phyloP scores from a whole-genome alignment of 2,888 invertebrate genomes.

The Lepeophtheirus nordmannii region DNA sequence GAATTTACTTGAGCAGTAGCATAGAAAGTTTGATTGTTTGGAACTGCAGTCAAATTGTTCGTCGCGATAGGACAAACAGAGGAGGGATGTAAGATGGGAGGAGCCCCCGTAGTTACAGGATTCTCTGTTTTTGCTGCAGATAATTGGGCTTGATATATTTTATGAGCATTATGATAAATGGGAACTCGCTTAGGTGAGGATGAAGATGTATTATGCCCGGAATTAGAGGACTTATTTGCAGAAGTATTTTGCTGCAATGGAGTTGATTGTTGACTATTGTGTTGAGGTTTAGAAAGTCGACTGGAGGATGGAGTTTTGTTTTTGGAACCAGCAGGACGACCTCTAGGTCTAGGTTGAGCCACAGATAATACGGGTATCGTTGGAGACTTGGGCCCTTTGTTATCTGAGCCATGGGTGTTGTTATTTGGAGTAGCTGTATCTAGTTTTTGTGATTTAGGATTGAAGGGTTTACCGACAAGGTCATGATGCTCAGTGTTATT shows the following conservation, averaged over 20 bases:
- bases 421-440: not conserved
- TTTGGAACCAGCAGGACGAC: slow-evolving; percentile 15
- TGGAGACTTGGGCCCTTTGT: not conserved
- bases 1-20: not conserved
- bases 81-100: no score
- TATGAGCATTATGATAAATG: slow-evolving; percentile 25
- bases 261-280: not conserved
- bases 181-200: slow-evolving; percentile 9
- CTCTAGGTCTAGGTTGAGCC: slow-evolving; percentile 15
- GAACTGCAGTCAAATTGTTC: not conserved
- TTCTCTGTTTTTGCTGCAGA: not conserved
- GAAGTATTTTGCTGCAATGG: not conserved
- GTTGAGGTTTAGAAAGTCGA: not conserved
- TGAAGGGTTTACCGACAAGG: not conserved
- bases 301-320: not conserved
- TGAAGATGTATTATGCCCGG: not conserved
- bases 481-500: not conserved
- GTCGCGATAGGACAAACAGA: not conserved
- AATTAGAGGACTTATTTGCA: not conserved
- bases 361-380: not conserved
- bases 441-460: not conserved
- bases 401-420: not conserved
- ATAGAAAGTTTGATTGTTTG: not conserved
- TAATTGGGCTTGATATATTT: slow-evolving; percentile 15
- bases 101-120: not conserved